Percentiles rank a stretch among this genome's conserved stretches.
These are phyloP conservation scores for Lepidonotus clava DNA, from an alignment of 2,888 invertebrate species.

Conservation along the genomic window DNA sequence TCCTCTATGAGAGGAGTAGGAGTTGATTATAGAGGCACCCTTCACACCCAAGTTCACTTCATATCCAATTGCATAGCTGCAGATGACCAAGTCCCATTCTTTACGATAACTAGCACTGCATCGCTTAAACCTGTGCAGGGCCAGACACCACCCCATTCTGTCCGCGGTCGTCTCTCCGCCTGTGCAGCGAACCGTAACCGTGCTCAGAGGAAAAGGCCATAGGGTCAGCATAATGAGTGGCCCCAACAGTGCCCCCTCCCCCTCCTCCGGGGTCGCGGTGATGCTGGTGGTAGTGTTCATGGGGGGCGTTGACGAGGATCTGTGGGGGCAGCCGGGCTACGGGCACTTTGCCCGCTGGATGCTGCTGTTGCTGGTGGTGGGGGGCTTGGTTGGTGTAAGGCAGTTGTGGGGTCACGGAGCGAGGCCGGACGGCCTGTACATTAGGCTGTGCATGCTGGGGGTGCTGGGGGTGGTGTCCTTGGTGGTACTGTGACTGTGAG, in stretches of 20 bases:
- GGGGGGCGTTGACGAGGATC: slow-evolving; percentile 13
- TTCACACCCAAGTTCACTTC: background rate
- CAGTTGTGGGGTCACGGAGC: background rate
- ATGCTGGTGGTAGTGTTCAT: slow-evolving; percentile 22
- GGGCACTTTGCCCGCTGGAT: background rate
- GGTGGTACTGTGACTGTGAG: background rate
- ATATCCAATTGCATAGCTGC: background rate
- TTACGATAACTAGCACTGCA: background rate
- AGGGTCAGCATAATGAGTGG: slow-evolving; percentile 7
- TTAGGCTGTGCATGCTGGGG: background rate
- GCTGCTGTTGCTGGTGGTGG: background rate
- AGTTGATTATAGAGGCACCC: too few relatives aligned
- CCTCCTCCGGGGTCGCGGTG: background rate
- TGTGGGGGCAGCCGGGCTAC: slow-evolving; percentile 26
- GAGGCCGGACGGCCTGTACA: slow-evolving; percentile 18
- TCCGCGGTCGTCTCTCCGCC: background rate
- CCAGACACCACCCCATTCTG: slow-evolving; percentile 49
- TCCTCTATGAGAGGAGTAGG: too few relatives aligned
- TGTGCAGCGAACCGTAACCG: slow-evolving; percentile 39
- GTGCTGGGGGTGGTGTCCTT: background rate
- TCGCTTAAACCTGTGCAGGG: slow-evolving; percentile 49
- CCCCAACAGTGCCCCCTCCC: too few relatives aligned
- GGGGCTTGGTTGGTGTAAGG: background rate
- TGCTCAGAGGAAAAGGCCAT: background rate
- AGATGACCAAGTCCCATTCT: background rate